phyloP scores from a whole-genome alignment of 2,797 vertebrate species.

The Darevskia nairensis region DNA sequence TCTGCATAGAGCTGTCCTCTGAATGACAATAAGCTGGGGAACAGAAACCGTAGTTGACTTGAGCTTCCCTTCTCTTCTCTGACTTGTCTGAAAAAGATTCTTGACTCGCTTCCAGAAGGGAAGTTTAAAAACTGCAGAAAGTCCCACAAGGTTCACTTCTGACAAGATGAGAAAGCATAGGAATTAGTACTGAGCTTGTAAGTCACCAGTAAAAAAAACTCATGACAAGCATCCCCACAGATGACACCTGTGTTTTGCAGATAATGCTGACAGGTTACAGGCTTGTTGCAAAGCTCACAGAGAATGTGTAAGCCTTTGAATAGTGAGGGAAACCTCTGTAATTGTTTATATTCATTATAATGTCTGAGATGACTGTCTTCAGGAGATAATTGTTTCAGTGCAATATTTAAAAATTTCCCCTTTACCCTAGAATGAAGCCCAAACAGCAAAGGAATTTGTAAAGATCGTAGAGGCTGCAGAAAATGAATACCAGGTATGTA shows the following conservation, averaged over 20 bases:
- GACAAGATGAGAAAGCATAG: neutral
- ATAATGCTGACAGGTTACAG: neutral
- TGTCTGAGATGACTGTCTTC: neutral
- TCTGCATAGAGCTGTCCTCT: too few relatives aligned
- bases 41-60: neutral
- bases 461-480: conserved; percentile 94
- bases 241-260: neutral
- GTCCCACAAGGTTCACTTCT: neutral
- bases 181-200: neutral
- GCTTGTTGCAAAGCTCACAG: neutral
- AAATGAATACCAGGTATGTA: conserved; percentile 92
- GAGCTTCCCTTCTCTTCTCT: neutral
- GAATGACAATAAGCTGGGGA: neutral
- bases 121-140: neutral
- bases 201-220: neutral
- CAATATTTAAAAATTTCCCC: conserved; percentile 24
- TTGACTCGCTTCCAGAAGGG: neutral
- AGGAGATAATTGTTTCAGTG: neutral
- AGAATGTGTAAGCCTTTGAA: neutral
- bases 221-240: neutral
- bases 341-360: too few relatives aligned
- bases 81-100: neutral
- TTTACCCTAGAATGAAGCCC: conserved; percentile 86
- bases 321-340: neutral
- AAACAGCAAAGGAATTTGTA: conserved; percentile 93